These are phyloP conservation scores for Escarpia spicata DNA, from an alignment of 2,888 invertebrate genomes.

Conservation along the genomic window DNA sequence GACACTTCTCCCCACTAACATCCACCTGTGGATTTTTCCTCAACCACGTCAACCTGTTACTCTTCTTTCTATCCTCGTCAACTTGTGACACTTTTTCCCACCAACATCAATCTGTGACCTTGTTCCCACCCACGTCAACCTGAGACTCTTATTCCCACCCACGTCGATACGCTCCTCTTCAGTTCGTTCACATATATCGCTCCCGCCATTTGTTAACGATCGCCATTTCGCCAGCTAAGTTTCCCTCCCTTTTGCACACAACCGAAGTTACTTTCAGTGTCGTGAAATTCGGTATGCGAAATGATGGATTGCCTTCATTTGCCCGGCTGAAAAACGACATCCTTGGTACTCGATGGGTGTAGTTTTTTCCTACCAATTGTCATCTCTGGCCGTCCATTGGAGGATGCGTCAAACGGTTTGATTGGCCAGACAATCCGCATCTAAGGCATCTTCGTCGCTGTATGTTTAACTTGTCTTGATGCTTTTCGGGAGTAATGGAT, in stretches of 20 bases:
- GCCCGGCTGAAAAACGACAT: not conserved
- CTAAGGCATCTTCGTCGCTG: not conserved
- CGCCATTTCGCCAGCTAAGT: not conserved
- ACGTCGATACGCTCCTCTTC: not conserved
- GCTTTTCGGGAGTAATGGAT: not conserved
- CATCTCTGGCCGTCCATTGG: constrained; percentile 5
- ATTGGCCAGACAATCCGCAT: not conserved
- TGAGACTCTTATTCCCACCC: not conserved
- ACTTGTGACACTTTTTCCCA: no score
- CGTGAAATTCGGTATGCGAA: not conserved
- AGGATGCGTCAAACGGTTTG: not conserved
- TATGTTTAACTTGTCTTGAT: not conserved
- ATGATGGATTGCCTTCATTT: constrained; percentile 5
- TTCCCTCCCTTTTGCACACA: not conserved
- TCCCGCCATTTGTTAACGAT: not conserved
- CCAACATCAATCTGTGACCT: no score
- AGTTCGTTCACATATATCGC: not conserved
- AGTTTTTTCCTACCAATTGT: not conserved
- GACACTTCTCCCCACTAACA: not conserved
- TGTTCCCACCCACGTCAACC: not conserved
- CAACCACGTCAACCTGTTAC: not conserved
- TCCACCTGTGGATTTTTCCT: not conserved
- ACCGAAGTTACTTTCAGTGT: not conserved
- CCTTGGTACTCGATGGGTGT: not conserved
- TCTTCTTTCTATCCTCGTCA: no score